Evolutionary conservation across 2,888 invertebrate genomes (phyloP), one percentile per base, ranked within the genome.

Genomic region (Drymonia ruficornis): DNA sequence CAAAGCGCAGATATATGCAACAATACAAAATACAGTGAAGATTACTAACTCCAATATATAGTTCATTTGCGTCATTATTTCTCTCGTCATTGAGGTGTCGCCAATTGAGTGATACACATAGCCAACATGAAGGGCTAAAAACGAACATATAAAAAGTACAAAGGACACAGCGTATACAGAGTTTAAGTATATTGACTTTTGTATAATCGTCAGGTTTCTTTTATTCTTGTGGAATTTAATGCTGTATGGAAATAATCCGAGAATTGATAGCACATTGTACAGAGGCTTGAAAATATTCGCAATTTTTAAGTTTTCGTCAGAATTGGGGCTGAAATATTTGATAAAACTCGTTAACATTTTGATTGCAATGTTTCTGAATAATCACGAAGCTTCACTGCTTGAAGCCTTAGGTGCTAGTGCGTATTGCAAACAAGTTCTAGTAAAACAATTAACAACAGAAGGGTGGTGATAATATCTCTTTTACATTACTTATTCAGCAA

Each of bases 161-260:
- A 81, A 56, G 0, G 75, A 68, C 6, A 86, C 50, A 1, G 83
- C 78, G 60, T 80, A 81, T 11, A 84, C 1, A 1, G 75, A 70
- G 56, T 88, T 91, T 0, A 84, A 49, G 47, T 86, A 89, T 15
- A 89, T 72, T 0, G 89, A 85, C 42, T 81, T 84, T 0, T 60
- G 65, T 47, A 80, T 66, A 2, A 81, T 71, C 1, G 58, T 65
- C 53, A 81, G 78, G 12, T 56, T 63, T 28, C 67, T 57, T 52
- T 73, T 74, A 13, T 50, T 65, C 11, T 70, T 72, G 8, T 60
- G 54, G 48, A 74, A 76, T 28, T 72, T 76, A n/a, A 84, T 48
- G 43, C 74, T 78, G 49, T 75, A 84, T 0, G 86, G 84, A 54
- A 83, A 79, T 0, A 85, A 56, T 0, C 84, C 83, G 9, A 80